Conservation (phyloP, 53 echinoderm and acorn worm species). For the Mesocentrotus franciscanus region DNA sequence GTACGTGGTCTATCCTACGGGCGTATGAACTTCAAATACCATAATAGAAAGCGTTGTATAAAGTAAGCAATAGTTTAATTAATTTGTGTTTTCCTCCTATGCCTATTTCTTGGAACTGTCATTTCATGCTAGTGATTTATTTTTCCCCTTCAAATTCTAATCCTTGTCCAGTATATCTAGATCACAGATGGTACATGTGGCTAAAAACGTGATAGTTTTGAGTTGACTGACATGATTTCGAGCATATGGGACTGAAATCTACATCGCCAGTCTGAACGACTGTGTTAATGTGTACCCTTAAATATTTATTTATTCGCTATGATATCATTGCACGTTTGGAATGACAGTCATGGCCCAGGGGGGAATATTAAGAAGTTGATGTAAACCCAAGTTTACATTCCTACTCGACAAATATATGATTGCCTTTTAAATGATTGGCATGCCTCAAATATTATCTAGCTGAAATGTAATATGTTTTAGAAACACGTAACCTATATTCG, state of each 20-base stretch:
- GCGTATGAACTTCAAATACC: neutral
- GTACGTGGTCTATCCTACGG: neutral
- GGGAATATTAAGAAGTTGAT: neutral
- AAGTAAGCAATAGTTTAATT: neutral
- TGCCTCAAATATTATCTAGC: neutral
- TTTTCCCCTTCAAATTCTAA: too few species aligned
- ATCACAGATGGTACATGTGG: neutral
- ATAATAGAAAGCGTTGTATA: neutral
- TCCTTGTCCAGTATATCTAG: too few species aligned
- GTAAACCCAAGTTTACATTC: constrained; percentile 6
- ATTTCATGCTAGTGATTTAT: too few species aligned
- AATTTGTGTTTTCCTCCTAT: neutral
- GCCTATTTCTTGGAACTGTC: too few species aligned
- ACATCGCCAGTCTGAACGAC: neutral
- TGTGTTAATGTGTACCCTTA: neutral
- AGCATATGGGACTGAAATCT: neutral
- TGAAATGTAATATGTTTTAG: neutral
- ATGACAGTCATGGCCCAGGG: neutral
- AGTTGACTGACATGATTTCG: neutral
- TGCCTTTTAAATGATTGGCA: neutral
- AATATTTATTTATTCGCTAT: neutral
- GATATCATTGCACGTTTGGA: neutral
- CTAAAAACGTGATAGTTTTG: neutral
- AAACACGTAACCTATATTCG: too few species aligned
- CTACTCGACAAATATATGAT: neutral